These are phyloP conservation scores for Lingula anatina DNA, from an alignment of 2,888 invertebrate species.

Conservation along the genomic window DNA sequence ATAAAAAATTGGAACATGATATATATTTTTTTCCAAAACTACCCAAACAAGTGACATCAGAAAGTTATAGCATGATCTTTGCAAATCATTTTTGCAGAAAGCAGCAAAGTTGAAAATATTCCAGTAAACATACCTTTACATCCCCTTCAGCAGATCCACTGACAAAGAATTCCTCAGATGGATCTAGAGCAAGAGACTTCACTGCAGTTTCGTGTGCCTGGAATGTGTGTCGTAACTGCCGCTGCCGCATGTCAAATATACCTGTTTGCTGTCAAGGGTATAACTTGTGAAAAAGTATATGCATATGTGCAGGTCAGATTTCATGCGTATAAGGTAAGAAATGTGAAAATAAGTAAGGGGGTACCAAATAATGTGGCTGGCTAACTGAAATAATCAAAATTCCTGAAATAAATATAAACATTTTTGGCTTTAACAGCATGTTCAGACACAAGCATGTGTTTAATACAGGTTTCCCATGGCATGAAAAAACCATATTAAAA, in stretches of 20 bases:
- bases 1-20: too few species aligned
- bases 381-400: too few species aligned
- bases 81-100: not conserved
- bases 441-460: too few species aligned
- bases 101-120: not conserved
- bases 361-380: too few species aligned
- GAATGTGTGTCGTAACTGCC: slow-evolving; percentile 61
- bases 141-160: slow-evolving; percentile 69
- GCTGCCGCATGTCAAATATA: slow-evolving; percentile 83
- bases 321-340: not conserved
- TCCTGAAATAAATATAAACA: too few species aligned
- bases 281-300: too few species aligned
- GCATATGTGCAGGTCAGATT: not conserved
- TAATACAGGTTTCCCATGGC: too few species aligned
- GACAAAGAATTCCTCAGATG: slow-evolving; percentile 91
- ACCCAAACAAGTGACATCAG: not conserved
- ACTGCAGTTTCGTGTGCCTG: slow-evolving; percentile 88
- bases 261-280: slow-evolving; percentile 22
- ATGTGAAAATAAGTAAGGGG: too few species aligned
- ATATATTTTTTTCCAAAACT: not conserved
- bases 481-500: too few species aligned
- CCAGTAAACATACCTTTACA: slow-evolving; percentile 57
- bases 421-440: too few species aligned
- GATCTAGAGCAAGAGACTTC: slow-evolving; percentile 90
- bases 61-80: not conserved